Base-by-base conservation (phyloP, 2,888 invertebrate genomes). In the Linyphia triangularis region DNA sequence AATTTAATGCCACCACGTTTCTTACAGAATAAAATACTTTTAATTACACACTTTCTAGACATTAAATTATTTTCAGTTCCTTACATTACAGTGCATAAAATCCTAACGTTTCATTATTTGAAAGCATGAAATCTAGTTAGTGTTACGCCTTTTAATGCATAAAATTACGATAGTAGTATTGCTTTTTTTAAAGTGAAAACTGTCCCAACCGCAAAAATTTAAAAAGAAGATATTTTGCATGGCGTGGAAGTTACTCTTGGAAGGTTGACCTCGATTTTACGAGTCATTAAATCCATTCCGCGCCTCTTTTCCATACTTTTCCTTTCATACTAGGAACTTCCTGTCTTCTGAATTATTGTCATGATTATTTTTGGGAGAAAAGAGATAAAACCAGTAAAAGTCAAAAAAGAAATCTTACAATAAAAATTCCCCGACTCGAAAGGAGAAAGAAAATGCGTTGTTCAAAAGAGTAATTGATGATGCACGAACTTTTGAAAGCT, bases 291-390 rank as follows among this genome's bases (percentile, higher is more conserved):
- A 30, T 33, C 26, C 65, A 75, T 75, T 75, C 57, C 57, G 73
- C 73, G 43, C 28, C 43, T 65, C 43, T 67, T 65, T 13, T 63
- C 10, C 30, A 40, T 24, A 77, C 77, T 63, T 77, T 78, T 67
- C 78, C 78, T 78, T 78, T 78, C 65, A 65, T 43, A 51, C 65
- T 65, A 65, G 67, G 78, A 78, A 78, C 78, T 78, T 78, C 78
- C 78, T 78, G 78, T 51, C 43, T 65, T 43, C 24, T 43, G 26
- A 65, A 51, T 51, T 65, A 78, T 78, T 78, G 37, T 65, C 77
- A 40, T 19, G 57, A 59, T 19, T 59, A 30, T 73, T 73, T 40
- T 57, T 57, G 51, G 7, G 22, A 73, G 57, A 30, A 73, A 30
- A 73, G 22, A 16, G 10, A 24, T 24, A 28, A 30, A 51, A 43